Base-by-base conservation (phyloP, 2,888 invertebrate genomes). In the Agrilus cyanescens region DNA sequence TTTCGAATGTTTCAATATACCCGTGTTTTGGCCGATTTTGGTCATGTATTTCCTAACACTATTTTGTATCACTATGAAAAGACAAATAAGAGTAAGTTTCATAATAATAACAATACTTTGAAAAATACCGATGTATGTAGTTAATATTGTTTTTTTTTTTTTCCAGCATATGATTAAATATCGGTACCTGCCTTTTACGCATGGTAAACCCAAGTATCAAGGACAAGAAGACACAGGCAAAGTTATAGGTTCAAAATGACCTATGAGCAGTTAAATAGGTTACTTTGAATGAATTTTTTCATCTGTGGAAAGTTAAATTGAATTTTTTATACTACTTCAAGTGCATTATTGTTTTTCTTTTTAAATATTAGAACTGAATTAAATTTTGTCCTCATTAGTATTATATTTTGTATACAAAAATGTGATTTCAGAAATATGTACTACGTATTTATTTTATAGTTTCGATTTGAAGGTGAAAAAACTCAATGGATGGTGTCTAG, bases 11-110 rank as follows among this genome's bases (percentile, higher is more conserved):
- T 94, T 97, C 70, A 95, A 99, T 75, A 86, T 99, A 67, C 98
- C 98, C 63, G 98, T 99, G 59, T 99, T 99, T 72, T 99, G 98
- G 98, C 98, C 98, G 46, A 98, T 99, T 60, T 78, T 99, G 66
- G 95, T 99, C 59, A 91, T 99, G 88, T 99, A 99, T 73, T 99
- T 99, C 72, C 88, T 98, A 63, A 93, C 96, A 45, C 73, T 99
- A 55, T 91, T 97, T 71, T 88, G 91, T 70, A 89, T 99, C 63
- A 99, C 98, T 45, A 97, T 99, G 97, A 98, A 97, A 72, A 81
- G 96, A 61, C 98, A 99, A 76, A 98, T 99, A 60, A 96, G 87
- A 84, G 95, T 95, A 69, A 76, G 20, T 4, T 41, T 37, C 31
- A 13, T 45, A 35, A 42, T 25, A 31, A 43, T 33, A 32, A 13